phyloP scores from a whole-genome alignment of 2,888 invertebrate species.

The Leptinotarsa haldemani region DNA sequence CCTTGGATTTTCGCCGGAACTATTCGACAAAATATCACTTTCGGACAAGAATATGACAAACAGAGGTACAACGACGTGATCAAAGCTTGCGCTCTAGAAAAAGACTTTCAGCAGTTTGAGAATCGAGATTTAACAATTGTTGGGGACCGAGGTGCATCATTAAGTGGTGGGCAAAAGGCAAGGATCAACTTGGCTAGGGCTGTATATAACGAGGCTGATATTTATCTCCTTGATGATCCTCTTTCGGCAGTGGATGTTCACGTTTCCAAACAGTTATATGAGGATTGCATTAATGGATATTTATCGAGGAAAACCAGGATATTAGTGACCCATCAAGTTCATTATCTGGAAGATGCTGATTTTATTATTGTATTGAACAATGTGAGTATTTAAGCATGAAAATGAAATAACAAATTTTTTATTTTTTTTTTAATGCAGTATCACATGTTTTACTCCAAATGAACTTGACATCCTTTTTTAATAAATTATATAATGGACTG shows the following conservation, averaged over 20 bases:
- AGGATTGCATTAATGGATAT: conserved; percentile 78
- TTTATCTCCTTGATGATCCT: conserved; percentile 83
- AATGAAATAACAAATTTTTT: too few relatives aligned
- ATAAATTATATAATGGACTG: too few relatives aligned
- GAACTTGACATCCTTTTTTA: too few relatives aligned
- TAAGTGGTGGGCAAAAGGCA: conserved; percentile 87
- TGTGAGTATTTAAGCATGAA: conserved; percentile 61
- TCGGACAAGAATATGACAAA: conserved; percentile 76
- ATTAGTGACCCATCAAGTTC: conserved; percentile 89
- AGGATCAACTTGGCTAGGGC: conserved; percentile 77
- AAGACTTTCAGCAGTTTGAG: conserved; percentile 79
- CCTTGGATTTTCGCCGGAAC: conserved; percentile 85
- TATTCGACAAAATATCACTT: conserved; percentile 85
- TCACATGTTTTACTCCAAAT: too few relatives aligned
- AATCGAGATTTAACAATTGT: conserved; percentile 80
- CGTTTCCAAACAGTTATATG: conserved; percentile 82
- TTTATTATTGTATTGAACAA: conserved; percentile 74
- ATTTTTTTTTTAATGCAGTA: too few relatives aligned
- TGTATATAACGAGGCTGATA: conserved; percentile 79
- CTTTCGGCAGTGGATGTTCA: conserved; percentile 80
- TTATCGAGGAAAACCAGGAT: conserved; percentile 77
- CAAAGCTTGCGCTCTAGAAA: conserved; percentile 75
- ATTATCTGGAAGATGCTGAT: conserved; percentile 78
- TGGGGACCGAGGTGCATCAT: conserved; percentile 83
- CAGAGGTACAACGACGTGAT: conserved; percentile 72